These are phyloP conservation scores for Xestia sexstrigata DNA, from an alignment of 2,888 invertebrate genomes.

Conservation along the genomic window DNA sequence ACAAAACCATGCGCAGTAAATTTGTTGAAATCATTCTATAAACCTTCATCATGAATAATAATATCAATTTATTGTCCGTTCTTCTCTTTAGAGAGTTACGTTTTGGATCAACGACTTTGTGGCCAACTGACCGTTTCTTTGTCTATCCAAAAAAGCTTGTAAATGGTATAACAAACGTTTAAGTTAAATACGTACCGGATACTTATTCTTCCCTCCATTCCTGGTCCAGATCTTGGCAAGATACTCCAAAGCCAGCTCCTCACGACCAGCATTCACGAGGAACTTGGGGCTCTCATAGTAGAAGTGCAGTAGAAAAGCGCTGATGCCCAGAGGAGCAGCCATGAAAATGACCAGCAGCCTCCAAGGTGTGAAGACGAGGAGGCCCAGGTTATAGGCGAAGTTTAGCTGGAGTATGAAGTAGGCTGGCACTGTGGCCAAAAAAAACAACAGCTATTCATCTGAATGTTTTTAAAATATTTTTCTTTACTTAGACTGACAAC, in stretches of 20 bases:
- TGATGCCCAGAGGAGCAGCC: constrained; percentile 90
- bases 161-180: background rate
- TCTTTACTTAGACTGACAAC: background rate
- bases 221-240: constrained; percentile 89
- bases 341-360: constrained; percentile 75
- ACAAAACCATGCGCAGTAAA: background rate
- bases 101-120: background rate
- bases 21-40: background rate
- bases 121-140: background rate
- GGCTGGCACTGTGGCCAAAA: constrained; percentile 63
- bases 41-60: background rate
- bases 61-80: background rate
- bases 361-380: constrained; percentile 75
- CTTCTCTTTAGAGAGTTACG: background rate
- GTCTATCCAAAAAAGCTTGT: background rate
- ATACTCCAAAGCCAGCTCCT: constrained; percentile 90
- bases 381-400: constrained; percentile 67
- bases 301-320: constrained; percentile 88
- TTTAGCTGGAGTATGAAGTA: constrained; percentile 68
- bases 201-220: constrained; percentile 81
- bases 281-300: constrained; percentile 94
- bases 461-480: background rate
- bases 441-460: background rate
- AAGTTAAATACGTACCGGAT: constrained; percentile 45
- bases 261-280: constrained; percentile 90